Evolutionary conservation across 2,113 vertebrate genomes (phyloP).

Genomic region (Variabilichromis moorii): DNA sequence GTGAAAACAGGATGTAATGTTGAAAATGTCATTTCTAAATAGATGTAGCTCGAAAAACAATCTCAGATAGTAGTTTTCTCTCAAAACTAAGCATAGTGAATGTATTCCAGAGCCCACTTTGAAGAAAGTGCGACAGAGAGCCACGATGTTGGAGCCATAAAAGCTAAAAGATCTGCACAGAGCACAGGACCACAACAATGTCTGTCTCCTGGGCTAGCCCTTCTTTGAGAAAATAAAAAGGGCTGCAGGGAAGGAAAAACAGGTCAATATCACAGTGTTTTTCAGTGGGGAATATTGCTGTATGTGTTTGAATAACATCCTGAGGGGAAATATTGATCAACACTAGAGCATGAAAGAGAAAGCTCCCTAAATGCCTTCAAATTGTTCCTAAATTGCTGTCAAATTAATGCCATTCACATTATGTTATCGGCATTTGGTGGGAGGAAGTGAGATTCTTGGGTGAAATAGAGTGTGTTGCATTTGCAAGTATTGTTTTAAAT

Average conservation of each 20-base stretch:
- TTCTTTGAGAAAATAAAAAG: conserved; percentile 59
- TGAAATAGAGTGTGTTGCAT: background rate
- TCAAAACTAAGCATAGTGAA: background rate
- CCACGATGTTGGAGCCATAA: background rate
- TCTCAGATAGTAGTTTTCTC: background rate
- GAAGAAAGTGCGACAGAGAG: conserved; percentile 11
- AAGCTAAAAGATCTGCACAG: conserved; percentile 22
- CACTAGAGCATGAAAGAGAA: conserved; percentile 55
- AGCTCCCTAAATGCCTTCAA: conserved; percentile 46
- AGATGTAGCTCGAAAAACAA: background rate
- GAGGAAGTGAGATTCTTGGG: background rate
- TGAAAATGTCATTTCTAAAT: background rate
- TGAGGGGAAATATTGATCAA: conserved; percentile 64
- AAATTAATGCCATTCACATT: conserved; percentile 54
- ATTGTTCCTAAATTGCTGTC: conserved; percentile 65
- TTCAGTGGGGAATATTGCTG: conserved; percentile 62
- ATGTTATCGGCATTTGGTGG: background rate
- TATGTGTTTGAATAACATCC: conserved; percentile 66
- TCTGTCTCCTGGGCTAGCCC: conserved; percentile 34
- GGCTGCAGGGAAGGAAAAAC: conserved; percentile 57
- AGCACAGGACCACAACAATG: conserved; percentile 40
- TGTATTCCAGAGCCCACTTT: background rate
- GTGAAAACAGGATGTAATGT: background rate
- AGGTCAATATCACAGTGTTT: conserved; percentile 68
- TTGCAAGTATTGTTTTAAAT: background rate